Evolutionary conservation across 92 coral and sea anemone species (phyloP), one percentile per base, ranked within the genome.

Genomic region (Meandrina meandrites): DNA sequence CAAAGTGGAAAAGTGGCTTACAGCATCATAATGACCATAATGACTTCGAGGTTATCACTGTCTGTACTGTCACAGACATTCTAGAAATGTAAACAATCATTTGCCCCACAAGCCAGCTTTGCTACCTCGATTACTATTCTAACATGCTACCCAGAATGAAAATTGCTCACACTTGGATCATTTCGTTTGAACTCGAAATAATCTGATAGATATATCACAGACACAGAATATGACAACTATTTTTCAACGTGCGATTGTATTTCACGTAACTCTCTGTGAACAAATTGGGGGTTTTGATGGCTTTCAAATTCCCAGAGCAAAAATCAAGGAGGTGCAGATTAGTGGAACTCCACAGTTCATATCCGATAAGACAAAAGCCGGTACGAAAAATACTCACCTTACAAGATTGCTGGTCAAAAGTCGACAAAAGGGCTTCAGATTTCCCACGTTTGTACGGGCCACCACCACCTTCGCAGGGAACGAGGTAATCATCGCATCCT

Each of bases 401-500:
- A n/a, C 47, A 22, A 85, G 48, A 36, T 64, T 76, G 37, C 76
- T 67, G 34, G 76, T 85, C 34, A 74, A 17, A 75, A 36, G 37
- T 10, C 48, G 27, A 78, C 18, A 31, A 62, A 77, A 85, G 51
- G 60, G 77, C 37, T 76, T 62, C n/a, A 45, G 47, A 62, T 85
- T 69, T 48, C 82, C 75, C 82, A 77, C 66, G 32, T 76, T 85
- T 62, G 18, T 34, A 78, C n/a, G 67, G 73, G 82, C 82, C 45
- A 40, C 62, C 76, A 47, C 48, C 62, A 62, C 82, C 68, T 64
- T 77, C 50, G 5, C 82, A 42, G 76, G 22, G 54, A 64, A 62
- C 82, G 76, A 62, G 27, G 88, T 85, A 76, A 85, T 76, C 88
- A 85, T 85, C 88, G 88, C 88, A 85, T 75, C 64, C 68, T 77